Percentiles rank a stretch among this genome's conserved stretches.
Evolutionary conservation across 2,888 invertebrate species (phyloP).

Genomic region (Myathropa florea): DNA sequence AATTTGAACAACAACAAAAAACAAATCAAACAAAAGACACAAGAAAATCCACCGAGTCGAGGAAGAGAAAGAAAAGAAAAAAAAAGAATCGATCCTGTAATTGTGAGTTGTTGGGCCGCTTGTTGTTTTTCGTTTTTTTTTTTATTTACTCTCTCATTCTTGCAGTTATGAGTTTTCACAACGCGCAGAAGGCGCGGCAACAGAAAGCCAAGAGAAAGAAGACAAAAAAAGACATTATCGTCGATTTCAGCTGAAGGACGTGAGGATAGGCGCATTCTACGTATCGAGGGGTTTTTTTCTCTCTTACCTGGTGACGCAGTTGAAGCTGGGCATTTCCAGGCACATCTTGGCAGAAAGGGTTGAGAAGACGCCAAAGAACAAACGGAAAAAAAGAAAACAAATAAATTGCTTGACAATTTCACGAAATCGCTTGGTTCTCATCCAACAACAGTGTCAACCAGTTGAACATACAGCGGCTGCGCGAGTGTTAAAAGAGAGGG

Average conservation of each 20-base stretch:
- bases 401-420: not conserved
- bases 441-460: not conserved
- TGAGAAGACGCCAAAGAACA: not conserved
- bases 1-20: slow-evolving; percentile 38
- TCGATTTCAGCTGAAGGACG: not conserved
- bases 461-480: not conserved
- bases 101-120: slow-evolving; percentile 33
- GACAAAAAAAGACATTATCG: not conserved
- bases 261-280: not conserved
- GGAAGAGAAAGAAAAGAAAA: not conserved
- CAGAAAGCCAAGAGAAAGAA: not conserved
- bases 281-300: not conserved
- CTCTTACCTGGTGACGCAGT: not conserved
- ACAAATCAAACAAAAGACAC: slow-evolving; percentile 21
- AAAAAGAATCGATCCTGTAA: slow-evolving; percentile 26
- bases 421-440: not conserved
- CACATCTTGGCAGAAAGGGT: not conserved
- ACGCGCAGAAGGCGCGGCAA: not conserved
- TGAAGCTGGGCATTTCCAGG: not conserved
- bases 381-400: too few relatives aligned
- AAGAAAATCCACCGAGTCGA: not conserved
- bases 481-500: not conserved
- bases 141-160: not conserved
- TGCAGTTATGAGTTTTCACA: not conserved
- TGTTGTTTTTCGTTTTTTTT: slow-evolving; percentile 20